phyloP scores from a whole-genome alignment of 1,140 invertebrate species.

The Lordiphosa mommai region DNA sequence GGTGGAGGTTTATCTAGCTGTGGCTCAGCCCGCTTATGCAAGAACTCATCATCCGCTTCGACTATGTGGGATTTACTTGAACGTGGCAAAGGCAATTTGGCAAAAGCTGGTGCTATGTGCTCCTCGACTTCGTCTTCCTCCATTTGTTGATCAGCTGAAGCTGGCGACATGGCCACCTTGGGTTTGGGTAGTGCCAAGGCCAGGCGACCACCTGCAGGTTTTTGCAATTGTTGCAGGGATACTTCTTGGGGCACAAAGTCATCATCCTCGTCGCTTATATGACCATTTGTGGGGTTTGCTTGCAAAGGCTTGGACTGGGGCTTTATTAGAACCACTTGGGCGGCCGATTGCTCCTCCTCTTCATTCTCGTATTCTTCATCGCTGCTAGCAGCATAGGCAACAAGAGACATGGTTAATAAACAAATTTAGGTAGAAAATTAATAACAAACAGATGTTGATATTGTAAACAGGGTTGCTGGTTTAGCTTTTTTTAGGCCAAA shows the following conservation, averaged over 20 bases:
- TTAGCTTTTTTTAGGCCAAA: neutral
- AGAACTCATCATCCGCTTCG: conserved; percentile 82
- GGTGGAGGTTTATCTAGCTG: conserved; percentile 28
- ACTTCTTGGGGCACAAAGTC: conserved; percentile 60
- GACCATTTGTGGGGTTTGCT: conserved; percentile 20
- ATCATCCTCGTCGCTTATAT: conserved; percentile 73
- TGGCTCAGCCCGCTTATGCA: conserved; percentile 81
- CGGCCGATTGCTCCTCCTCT: conserved; percentile 14
- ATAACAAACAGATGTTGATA: conserved; percentile 12
- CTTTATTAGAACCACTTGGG: conserved; percentile 29
- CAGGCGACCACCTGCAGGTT: conserved; percentile 5
- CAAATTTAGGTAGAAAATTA: conserved; percentile 3
- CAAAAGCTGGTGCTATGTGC: conserved; percentile 46
- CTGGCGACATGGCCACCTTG: conserved; percentile 17
- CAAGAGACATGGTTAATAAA: conserved; percentile 61
- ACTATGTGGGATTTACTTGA: conserved; percentile 41
- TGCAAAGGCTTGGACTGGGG: neutral
- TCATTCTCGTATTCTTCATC: conserved; percentile 62
- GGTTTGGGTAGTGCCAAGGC: conserved; percentile 51
- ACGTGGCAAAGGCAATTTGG: conserved; percentile 58
- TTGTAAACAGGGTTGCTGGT: neutral
- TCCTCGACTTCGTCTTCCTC: conserved; percentile 20
- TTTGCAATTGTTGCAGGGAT: conserved; percentile 41
- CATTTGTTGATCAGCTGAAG: neutral
- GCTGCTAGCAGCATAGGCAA: conserved; percentile 73